Evolutionary conservation across 2,797 vertebrate species (phyloP).

Genomic region (Myiotriccus ornatus): DNA sequence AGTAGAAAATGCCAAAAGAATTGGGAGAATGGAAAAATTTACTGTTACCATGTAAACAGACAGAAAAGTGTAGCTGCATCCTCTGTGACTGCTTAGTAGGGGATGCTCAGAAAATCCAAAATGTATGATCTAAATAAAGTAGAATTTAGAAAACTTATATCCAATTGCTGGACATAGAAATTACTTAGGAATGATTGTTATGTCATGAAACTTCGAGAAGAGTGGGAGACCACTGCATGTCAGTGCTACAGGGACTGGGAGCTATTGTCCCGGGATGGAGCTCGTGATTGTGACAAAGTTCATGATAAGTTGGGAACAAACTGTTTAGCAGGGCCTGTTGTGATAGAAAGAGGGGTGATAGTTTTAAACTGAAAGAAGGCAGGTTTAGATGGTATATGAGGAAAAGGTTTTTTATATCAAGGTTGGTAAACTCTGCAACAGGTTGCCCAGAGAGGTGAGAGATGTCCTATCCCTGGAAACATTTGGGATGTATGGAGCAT

Average conservation of each 20-base stretch:
- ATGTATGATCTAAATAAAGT: background rate
- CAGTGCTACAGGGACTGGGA: background rate
- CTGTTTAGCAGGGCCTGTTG: background rate
- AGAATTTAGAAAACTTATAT: background rate
- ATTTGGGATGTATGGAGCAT: background rate
- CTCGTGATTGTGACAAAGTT: background rate
- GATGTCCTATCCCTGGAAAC: background rate
- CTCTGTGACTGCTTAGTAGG: background rate
- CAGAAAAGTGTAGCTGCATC: background rate
- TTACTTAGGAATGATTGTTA: background rate
- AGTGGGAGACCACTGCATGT: background rate
- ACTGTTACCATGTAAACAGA: background rate
- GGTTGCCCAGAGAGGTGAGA: background rate
- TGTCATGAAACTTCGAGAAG: background rate
- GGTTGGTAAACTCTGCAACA: background rate
- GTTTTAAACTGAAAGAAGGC: background rate
- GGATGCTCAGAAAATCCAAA: background rate
- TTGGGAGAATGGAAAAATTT: background rate
- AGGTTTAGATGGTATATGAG: background rate
- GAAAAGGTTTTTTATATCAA: background rate
- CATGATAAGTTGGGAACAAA: background rate
- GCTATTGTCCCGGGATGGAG: background rate
- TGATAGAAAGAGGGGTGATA: background rate
- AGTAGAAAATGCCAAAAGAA: conserved; percentile 59
- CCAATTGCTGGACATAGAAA: background rate